phyloP scores from a whole-genome alignment of 2,113 vertebrate species.

The Paradisaea rubra region DNA sequence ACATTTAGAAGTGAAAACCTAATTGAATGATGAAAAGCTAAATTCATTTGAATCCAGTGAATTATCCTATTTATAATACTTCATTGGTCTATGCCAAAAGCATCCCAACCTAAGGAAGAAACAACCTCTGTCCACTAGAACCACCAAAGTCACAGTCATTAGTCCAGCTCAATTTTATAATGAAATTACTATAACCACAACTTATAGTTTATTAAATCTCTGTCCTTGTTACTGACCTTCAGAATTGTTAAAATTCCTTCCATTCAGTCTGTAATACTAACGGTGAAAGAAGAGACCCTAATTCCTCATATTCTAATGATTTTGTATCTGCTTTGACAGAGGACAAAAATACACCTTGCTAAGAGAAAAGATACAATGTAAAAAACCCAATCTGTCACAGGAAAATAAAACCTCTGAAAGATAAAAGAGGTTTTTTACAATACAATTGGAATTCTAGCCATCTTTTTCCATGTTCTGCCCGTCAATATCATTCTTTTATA shows the following conservation, averaged over 20 bases:
- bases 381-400: accelerated
- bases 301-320: background rate
- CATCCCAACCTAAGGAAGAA: background rate
- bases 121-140: background rate
- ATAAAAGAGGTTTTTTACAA: background rate
- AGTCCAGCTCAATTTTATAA: background rate
- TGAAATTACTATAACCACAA: background rate
- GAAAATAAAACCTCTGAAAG: background rate
- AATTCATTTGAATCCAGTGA: background rate
- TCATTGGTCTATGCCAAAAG: background rate
- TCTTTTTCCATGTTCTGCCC: background rate
- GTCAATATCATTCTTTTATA: background rate
- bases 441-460: background rate
- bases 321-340: background rate
- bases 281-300: background rate
- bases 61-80: background rate
- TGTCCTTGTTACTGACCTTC: background rate
- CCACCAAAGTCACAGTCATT: background rate
- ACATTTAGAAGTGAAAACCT: background rate
- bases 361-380: background rate
- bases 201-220: background rate
- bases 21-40: background rate
- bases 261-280: background rate
- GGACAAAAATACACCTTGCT: background rate
- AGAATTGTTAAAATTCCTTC: background rate